Evolutionary conservation across 2,888 invertebrate species (phyloP).

Genomic region (Nomada lathburiana): DNA sequence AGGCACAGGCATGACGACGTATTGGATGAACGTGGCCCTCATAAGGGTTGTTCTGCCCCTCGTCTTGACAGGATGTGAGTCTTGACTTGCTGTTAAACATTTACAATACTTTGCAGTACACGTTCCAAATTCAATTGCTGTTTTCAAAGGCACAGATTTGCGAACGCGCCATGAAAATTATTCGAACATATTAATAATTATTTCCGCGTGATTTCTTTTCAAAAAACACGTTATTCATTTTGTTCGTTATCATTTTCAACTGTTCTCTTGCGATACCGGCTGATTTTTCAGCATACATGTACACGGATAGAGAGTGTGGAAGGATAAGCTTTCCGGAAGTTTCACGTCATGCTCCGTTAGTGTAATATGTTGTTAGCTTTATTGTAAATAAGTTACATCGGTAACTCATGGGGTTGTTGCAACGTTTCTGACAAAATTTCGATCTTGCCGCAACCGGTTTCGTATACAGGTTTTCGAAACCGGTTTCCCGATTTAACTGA

Average conservation of each 20-base stretch:
- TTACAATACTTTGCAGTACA: too few species aligned
- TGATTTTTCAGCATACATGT: neutral
- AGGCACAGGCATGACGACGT: conserved; percentile 83
- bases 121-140: neutral
- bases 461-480: neutral
- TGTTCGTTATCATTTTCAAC: too few species aligned
- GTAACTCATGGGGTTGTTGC: too few species aligned
- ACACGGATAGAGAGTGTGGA: neutral
- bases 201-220: too few species aligned
- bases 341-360: neutral
- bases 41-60: conserved; percentile 85
- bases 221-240: too few species aligned
- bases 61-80: conserved; percentile 86
- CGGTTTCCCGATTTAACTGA: neutral
- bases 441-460: too few species aligned
- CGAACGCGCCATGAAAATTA: neutral
- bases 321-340: neutral
- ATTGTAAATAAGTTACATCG: too few species aligned
- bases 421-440: too few species aligned
- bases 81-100: neutral
- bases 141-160: too few species aligned
- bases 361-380: neutral
- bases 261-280: neutral
- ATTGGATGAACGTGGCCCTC: conserved; percentile 84
- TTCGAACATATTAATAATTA: neutral